Evolutionary conservation across 2,797 vertebrate genomes (phyloP), one percentile per base, ranked within the genome.

Genomic region (Fundulus diaphanus): DNA sequence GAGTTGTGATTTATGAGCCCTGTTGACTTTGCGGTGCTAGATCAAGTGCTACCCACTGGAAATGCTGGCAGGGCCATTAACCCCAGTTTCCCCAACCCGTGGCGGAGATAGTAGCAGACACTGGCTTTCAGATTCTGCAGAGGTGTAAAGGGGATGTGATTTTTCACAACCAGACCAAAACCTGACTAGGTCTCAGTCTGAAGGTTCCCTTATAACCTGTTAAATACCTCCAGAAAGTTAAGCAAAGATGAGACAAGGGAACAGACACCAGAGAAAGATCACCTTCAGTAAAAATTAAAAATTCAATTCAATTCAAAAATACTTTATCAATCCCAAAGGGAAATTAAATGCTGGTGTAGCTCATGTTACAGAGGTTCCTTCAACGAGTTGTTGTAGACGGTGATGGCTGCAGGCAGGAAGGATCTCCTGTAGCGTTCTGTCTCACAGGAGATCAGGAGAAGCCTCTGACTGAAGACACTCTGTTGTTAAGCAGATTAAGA

Each of bases 161-260:
- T 95, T 96, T 96, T 95, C 95, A 93, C 95, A 94, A 93, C 87
- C 82, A 91, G 83, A 87, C 91, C 92, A 87, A 94, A 94, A 91
- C 82, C 70, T 88, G 87, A 90, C 82, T 80, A 79, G 77, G 82
- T 88, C 88, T 80, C 82, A 12, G 81, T 82, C 89, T 86, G 83
- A 81, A 86, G 77, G 81, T 82, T 87, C 81, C 70, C 63, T 88
- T 77, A 68, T 74, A 89, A 88, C 82, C 84, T 93, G 94, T 88
- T 92, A 94, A 94, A 96, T 94, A 89, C 92, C 93, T 91, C 76
- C 73, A 76, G 73, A 82, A 89, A 87, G 81, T 91, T 91, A 87
- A 89, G 77, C 86, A 89, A 74, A 81, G 81, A 89, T 85, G 83
- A 87, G 82, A 90, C 80, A 71, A 78, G 85, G 87, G 91, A 90